Evolutionary conservation across 2,888 invertebrate species (phyloP), one percentile per base, ranked within the genome.

Genomic region (Labia minor): DNA sequence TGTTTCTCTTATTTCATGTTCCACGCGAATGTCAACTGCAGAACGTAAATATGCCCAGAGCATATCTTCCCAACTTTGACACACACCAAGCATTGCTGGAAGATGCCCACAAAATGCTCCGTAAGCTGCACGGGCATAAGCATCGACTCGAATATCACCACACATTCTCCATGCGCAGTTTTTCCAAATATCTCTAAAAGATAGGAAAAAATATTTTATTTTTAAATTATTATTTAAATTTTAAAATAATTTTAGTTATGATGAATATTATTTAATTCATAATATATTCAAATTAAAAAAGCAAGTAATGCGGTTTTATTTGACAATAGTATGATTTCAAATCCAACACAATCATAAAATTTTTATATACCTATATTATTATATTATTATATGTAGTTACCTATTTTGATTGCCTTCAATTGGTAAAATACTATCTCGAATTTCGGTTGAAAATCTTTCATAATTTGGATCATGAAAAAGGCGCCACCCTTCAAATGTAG

Each of bases 401-500:
- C 92, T 82, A 65, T 88, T 85, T 0, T 86, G 86, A 78, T 96
- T 96, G 0, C 96, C 95, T 76, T 88, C 85, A 64, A 89, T 83
- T 66, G 88, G 83, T 68, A 83, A 74, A 71, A 81, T 72, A 61
- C 74, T 74, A 18, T 72, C 72, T 78, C 79, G 16, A 73, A 65
- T 62, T 21, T 69, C 70, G 10, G 66, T 67, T 8, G 63, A 37
- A 1, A 16, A 69, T 65, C 79, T 78, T 65, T 83, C 81, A 73
- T 85, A 86, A 74, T 93, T 92, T 4, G 92, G 87, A 79, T 96
- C 94, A 75, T 95, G 90, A 73, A 88, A 85, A 21, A 94, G 81
- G 67, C 87, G 83, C 94, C 95, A 95, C 1, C 96, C 96, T 76
- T 95, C 90, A 49, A 96, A 79, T 19, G 91, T 85, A 2, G 93